These are phyloP conservation scores for Hippocampus abdominalis DNA, from an alignment of 2,113 vertebrate genomes.

Conservation along the genomic window DNA sequence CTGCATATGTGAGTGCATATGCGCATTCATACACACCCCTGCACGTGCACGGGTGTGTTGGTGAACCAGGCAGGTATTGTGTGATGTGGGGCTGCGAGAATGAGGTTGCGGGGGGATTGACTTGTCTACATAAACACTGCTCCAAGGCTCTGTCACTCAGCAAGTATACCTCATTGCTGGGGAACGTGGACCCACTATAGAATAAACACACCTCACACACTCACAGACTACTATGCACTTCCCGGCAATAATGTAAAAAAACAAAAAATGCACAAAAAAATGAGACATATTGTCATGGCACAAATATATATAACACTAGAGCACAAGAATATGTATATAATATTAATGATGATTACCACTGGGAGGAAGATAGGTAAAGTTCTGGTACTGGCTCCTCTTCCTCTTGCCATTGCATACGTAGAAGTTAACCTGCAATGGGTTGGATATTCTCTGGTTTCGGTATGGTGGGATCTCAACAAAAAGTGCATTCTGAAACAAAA, in stretches of 20 bases:
- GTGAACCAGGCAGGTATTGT: slow-evolving; percentile 24
- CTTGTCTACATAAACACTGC: slow-evolving; percentile 56
- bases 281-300: slow-evolving; percentile 4
- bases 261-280: slow-evolving; percentile 20
- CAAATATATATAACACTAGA: slow-evolving; percentile 6
- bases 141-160: slow-evolving; percentile 68
- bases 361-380: slow-evolving; percentile 93
- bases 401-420: slow-evolving; percentile 98
- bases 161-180: slow-evolving; percentile 54
- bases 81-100: slow-evolving; percentile 46
- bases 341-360: slow-evolving; percentile 77
- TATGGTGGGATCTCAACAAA: slow-evolving; percentile 93
- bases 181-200: slow-evolving; percentile 53
- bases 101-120: slow-evolving; percentile 44
- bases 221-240: slow-evolving; percentile 25
- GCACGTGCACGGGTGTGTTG: slow-evolving; percentile 12
- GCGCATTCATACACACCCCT: not conserved
- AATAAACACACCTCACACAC: slow-evolving; percentile 61
- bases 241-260: slow-evolving; percentile 19
- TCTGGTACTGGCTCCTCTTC: slow-evolving; percentile 95
- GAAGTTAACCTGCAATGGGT: slow-evolving; percentile 91
- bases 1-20: slow-evolving; percentile 18
- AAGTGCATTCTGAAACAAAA: slow-evolving; percentile 75
- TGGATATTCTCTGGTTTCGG: slow-evolving; percentile 90
- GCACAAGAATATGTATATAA: not conserved